Conservation (phyloP, 2,797 vertebrate species). For the Caiman crocodilus region DNA sequence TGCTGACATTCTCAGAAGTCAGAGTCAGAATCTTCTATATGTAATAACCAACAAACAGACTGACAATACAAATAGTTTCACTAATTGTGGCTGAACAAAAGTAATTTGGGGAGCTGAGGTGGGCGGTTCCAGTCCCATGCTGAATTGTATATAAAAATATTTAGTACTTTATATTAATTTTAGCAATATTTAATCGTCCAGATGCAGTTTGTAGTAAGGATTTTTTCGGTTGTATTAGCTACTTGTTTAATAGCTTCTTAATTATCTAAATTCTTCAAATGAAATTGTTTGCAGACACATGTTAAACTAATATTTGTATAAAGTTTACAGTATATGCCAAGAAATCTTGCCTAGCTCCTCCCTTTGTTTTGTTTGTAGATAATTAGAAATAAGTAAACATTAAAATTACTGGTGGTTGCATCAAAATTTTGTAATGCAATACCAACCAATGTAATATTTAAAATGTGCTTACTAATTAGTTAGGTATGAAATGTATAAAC, state of each 20-base stretch:
- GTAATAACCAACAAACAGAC: neutral
- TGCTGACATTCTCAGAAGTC: neutral
- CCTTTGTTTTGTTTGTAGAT: neutral
- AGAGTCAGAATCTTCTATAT: neutral
- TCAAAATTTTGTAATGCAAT: neutral
- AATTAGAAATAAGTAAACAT: neutral
- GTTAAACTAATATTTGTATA: neutral
- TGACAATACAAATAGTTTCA: neutral
- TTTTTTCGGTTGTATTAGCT: neutral
- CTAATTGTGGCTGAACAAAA: neutral
- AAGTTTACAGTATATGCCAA: neutral
- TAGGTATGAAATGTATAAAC: neutral
- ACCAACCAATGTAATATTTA: no score
- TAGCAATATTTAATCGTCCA: neutral
- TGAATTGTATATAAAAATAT: neutral
- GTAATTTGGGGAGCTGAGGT: no score
- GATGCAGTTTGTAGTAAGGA: neutral
- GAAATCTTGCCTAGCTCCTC: neutral
- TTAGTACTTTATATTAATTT: neutral
- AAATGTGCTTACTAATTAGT: neutral
- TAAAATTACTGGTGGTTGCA: rapidly evolving
- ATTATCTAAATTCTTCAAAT: neutral
- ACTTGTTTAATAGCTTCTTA: no score
- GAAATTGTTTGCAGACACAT: neutral
- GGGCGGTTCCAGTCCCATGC: no score